Percentiles rank a stretch among this genome's conserved stretches.
phyloP scores from a whole-genome alignment of 2,113 vertebrate species.

The Lipotes vexillifer region DNA sequence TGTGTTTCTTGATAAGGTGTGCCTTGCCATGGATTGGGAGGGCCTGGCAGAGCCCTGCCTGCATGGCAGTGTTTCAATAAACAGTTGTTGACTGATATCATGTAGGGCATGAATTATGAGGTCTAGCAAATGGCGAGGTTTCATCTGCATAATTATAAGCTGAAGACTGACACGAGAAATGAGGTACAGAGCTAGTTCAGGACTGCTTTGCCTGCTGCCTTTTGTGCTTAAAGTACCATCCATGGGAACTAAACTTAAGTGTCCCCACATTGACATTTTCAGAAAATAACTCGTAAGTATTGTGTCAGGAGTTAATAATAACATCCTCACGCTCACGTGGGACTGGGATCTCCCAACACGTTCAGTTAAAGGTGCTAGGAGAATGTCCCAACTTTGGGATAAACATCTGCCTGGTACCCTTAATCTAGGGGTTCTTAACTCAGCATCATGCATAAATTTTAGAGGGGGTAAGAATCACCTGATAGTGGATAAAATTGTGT shows the following conservation, averaged over 20 bases:
- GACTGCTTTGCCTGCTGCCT: rapidly evolving
- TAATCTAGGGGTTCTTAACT: rapidly evolving
- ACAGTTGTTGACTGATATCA: not conserved
- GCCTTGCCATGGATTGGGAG: rapidly evolving
- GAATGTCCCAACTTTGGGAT: not conserved
- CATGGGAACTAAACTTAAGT: rapidly evolving
- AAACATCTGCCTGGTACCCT: rapidly evolving
- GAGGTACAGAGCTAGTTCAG: not conserved
- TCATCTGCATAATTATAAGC: not conserved
- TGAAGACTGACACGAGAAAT: no score
- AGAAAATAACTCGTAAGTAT: rapidly evolving
- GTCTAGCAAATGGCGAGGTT: not conserved
- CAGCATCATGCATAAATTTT: rapidly evolving
- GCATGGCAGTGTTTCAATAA: not conserved
- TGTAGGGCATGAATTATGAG: not conserved
- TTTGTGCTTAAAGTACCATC: not conserved
- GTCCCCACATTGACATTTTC: not conserved
- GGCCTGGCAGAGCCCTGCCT: not conserved
- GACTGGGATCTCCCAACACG: rapidly evolving
- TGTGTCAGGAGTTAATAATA: not conserved
- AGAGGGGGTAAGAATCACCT: rapidly evolving
- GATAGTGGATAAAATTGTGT: not conserved
- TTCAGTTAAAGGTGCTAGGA: rapidly evolving
- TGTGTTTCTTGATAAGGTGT: no score
- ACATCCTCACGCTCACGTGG: rapidly evolving